Percentiles rank a stretch among this genome's conserved stretches.
These are phyloP conservation scores for Bugula neritina DNA, from an alignment of 2,888 invertebrate genomes.

Conservation along the genomic window DNA sequence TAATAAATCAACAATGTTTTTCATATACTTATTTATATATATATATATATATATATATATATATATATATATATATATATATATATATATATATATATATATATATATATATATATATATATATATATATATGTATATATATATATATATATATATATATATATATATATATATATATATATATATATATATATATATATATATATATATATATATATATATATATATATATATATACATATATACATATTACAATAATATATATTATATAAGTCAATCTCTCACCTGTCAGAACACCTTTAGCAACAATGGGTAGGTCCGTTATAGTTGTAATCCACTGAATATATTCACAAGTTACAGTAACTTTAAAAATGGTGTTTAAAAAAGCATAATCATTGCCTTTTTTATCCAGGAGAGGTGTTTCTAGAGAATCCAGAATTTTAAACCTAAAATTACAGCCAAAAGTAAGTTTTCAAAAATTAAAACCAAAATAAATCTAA, in stretches of 20 bases:
- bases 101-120: background rate
- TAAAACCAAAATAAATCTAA: too few relatives aligned
- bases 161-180: background rate
- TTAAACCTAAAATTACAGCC: too few relatives aligned
- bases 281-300: constrained; percentile 70
- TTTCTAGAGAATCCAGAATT: too few relatives aligned
- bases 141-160: background rate
- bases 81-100: background rate
- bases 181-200: background rate
- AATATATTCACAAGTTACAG: constrained; percentile 77
- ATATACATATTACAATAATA: background rate
- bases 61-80: background rate
- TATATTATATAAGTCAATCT: too few relatives aligned
- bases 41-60: background rate
- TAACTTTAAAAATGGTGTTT: constrained; percentile 59
- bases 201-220: background rate
- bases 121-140: background rate
- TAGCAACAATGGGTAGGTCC: constrained; percentile 72
- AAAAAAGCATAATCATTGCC: too few relatives aligned
- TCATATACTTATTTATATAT: too few relatives aligned
- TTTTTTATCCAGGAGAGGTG: too few relatives aligned
- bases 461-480: too few relatives aligned
- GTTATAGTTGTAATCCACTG: constrained; percentile 75
- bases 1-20: too few relatives aligned
- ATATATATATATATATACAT: background rate